Conservation (phyloP, 2,797 vertebrate species). For the Eulemur coronatus region DNA sequence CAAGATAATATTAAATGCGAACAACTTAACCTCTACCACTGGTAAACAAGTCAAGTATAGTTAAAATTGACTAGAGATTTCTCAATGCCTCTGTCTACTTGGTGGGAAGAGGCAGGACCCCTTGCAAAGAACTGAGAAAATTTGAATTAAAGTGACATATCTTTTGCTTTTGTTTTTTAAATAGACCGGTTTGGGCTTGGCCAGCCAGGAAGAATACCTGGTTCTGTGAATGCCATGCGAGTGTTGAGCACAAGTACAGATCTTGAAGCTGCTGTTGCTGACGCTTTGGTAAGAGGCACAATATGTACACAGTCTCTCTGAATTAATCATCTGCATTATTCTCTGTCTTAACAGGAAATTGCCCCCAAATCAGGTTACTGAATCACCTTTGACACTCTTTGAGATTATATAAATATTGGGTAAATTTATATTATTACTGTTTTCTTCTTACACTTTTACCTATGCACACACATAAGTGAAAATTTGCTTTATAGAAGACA, state of each 20-base stretch:
- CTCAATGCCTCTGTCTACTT: conserved; percentile 50
- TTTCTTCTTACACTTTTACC: neutral
- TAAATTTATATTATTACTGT: conserved; percentile 26
- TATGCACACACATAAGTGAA: neutral
- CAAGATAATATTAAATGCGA: neutral
- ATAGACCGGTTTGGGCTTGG: conserved; percentile 96
- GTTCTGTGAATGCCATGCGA: conserved; percentile 95
- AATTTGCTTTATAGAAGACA: neutral
- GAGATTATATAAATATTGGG: conserved; percentile 36
- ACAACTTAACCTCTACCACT: neutral
- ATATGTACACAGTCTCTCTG: conserved; percentile 54
- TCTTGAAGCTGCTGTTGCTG: conserved; percentile 97
- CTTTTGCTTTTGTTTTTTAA: conserved; percentile 80
- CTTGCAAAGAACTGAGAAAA: conserved; percentile 74
- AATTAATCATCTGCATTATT: conserved; percentile 68
- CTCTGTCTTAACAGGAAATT: conserved; percentile 46
- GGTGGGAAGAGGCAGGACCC: conserved; percentile 58
- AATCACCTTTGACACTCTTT: neutral
- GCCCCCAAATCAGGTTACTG: neutral
- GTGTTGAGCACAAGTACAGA: conserved; percentile 97
- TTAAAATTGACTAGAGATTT: conserved; percentile 37
- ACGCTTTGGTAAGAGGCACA: conserved; percentile 93
- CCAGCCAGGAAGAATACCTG: conserved; percentile 95
- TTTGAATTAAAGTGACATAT: conserved; percentile 75
- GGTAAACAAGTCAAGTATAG: neutral